Evolutionary conservation across 2,797 vertebrate genomes (phyloP), one percentile per base, ranked within the genome.

Genomic region (Myiotriccus ornatus): DNA sequence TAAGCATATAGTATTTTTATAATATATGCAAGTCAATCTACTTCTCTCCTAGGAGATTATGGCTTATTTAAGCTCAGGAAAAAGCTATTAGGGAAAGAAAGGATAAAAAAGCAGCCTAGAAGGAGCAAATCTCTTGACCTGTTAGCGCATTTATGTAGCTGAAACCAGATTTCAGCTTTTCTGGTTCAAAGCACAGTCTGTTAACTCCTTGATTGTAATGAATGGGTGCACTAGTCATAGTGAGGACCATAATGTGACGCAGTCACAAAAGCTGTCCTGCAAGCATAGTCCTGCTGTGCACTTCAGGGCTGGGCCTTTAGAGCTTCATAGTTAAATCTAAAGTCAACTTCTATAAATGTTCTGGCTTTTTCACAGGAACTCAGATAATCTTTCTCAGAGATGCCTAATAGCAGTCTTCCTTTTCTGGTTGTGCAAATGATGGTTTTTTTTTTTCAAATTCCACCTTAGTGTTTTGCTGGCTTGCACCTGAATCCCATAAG

Each of bases 31-130:
- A 75, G 18, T 64, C 62, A 50, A 70, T 32, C 17, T 5, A 39
- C 24, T 68, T 87, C 13, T 77, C 21, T 77, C 22, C 22, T 73
- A 62, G 34, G 57, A 80, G 30, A 62, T 60, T 14, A 30, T 30
- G 55, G 24, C 37, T 87, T 74, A 39, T 83, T 70, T 80, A 91
- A 83, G 23, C n/a, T 71, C 32, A 73, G 19, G 30, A 68, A 88
- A 65, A 89, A 75, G 20, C 75, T 73, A 75, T 52, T 55, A 81
- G 6, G 39, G 9, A 21, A 85, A 69, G 39, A 52, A 52, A 59
- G 25, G 16, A 84, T 41, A 87, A 53, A 46, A 77, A 49, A 47
- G 21, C 30, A 28, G 3, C n/a, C 70, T 84, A 79, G 55, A 89
- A 81, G 63, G 16, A 53, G 37, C 32, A 89, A 76, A 43, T 55